phyloP scores from a whole-genome alignment of 2,113 vertebrate genomes.

The Seriola rivoliana region DNA sequence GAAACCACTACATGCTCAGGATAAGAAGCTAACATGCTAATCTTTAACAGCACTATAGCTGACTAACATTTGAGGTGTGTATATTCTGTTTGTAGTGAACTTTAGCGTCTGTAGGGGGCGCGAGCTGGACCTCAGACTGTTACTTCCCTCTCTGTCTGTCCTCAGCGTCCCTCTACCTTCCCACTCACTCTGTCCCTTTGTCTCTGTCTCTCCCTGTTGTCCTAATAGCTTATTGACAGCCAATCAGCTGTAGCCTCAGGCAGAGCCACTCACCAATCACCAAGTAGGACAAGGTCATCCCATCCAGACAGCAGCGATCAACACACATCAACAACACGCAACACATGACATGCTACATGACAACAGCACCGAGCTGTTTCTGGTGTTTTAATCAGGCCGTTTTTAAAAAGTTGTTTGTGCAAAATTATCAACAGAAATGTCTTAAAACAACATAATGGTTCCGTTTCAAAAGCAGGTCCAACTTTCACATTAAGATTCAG shows the following conservation, averaged over 20 bases:
- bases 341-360: not conserved
- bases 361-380: not conserved
- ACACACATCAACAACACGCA: not conserved
- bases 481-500: no score
- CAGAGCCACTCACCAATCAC: constrained; percentile 65
- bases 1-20: no score
- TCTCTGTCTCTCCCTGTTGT: constrained; percentile 46
- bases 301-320: not conserved
- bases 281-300: constrained; percentile 85
- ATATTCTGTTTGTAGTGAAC: not conserved
- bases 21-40: no score
- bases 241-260: constrained; percentile 77
- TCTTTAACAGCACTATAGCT: no score
- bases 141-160: not conserved
- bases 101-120: not conserved
- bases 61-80: no score
- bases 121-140: not conserved
- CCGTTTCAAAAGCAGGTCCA: no score
- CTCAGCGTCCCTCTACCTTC: not conserved
- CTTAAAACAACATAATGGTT: no score
- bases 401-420: no score
- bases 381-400: not conserved
- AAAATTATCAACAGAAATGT: no score
- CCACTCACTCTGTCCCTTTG: constrained; percentile 24
- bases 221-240: constrained; percentile 86